These are phyloP conservation scores for Leptonema lineaticorne DNA, from an alignment of 1,140 invertebrate species.

Conservation along the genomic window DNA sequence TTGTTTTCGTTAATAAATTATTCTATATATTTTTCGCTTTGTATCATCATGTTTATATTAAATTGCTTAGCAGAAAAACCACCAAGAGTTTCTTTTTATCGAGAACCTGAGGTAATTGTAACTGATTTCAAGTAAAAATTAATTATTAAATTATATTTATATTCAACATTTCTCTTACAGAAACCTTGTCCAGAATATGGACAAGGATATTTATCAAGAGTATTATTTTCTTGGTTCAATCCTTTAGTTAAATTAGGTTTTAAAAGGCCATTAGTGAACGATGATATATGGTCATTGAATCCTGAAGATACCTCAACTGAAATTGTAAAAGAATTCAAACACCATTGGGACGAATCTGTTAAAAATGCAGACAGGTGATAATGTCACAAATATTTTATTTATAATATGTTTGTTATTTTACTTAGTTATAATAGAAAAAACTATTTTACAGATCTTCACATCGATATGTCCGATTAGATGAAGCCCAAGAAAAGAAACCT, in stretches of 20 bases:
- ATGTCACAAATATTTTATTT: background rate
- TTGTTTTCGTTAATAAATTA: constrained; percentile 66
- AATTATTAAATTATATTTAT: background rate
- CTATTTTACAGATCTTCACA: constrained; percentile 60
- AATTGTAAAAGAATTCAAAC: constrained; percentile 82
- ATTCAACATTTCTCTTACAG: constrained; percentile 53
- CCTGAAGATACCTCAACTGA: constrained; percentile 76
- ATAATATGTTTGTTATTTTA: background rate
- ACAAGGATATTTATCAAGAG: constrained; percentile 83
- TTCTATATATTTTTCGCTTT: constrained; percentile 78
- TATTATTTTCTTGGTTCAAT: constrained; percentile 94
- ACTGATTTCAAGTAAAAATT: background rate
- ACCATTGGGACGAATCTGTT: constrained; percentile 72
- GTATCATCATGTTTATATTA: constrained; percentile 71
- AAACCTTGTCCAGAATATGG: constrained; percentile 84
- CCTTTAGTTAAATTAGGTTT: constrained; percentile 79
- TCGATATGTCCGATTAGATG: constrained; percentile 70
- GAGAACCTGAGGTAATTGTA: constrained; percentile 44
- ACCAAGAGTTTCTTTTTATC: constrained; percentile 68
- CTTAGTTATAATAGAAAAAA: no score
- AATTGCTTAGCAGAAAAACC: constrained; percentile 80
- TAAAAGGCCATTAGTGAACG: constrained; percentile 73
- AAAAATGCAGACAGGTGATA: constrained; percentile 56
- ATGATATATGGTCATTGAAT: constrained; percentile 90
- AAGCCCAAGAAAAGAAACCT: constrained; percentile 61